A percentile compares a stretch with the other conserved stretches of the same genome.
phyloP scores from a whole-genome alignment of 2,113 vertebrate species.

The Tinamus guttatus region DNA sequence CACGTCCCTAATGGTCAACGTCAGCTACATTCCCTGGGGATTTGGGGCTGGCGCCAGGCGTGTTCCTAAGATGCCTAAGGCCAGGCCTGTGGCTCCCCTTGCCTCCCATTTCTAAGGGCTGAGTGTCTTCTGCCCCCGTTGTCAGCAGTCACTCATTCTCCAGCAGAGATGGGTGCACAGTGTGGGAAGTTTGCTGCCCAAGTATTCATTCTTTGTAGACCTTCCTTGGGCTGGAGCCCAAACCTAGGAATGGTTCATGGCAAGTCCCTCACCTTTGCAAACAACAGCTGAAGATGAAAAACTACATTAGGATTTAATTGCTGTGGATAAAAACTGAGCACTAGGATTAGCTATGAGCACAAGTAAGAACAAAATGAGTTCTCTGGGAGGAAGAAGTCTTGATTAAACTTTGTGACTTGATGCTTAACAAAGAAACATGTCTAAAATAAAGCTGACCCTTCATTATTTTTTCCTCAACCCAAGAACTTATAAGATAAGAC shows the following conservation, averaged over 20 bases:
- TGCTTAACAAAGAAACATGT: neutral
- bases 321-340: neutral
- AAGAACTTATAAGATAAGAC: neutral
- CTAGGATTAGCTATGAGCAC: neutral
- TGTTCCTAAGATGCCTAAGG: neutral
- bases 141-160: neutral
- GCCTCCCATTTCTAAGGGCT: neutral
- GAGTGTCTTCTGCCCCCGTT: neutral
- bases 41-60: neutral
- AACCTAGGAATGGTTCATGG: neutral
- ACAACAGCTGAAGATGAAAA: neutral
- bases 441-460: neutral
- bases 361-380: neutral
- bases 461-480: neutral
- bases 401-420: neutral
- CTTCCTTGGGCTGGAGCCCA: neutral
- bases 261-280: neutral
- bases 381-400: neutral
- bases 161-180: fast-evolving
- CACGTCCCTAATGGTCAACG: neutral
- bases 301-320: neutral
- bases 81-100: neutral
- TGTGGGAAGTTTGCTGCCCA: neutral
- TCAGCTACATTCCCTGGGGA: neutral
- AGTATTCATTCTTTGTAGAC: fast-evolving